Evolutionary conservation across 1,140 invertebrate genomes (phyloP), one percentile per base, ranked within the genome.

Genomic region (Drosophila bifasciata): DNA sequence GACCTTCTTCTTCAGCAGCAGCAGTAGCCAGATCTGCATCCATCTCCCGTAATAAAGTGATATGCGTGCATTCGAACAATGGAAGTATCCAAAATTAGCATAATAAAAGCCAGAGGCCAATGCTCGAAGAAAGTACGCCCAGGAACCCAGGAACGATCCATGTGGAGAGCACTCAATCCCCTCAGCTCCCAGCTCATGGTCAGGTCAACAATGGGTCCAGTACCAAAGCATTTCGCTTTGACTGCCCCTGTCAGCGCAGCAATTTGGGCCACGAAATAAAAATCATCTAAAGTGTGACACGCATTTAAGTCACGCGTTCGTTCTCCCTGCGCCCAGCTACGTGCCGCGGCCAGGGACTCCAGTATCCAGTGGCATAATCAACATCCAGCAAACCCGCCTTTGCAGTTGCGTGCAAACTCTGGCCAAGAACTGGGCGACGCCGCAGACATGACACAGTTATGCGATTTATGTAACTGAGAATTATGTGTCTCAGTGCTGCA

Each of bases 401-500:
- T 1, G 32, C 36, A 50, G 55, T 76, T 77, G 79, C 78, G 67
- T 81, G 71, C 39, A 39, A 46, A 69, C 63, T 56, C 49, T 39
- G 64, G 49, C 62, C 64, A 68, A 55, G 64, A 63, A 68, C 64
- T 44, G 59, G 46, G 62, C 56, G 56, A 58, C 50, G 64, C 43
- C 39, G 36, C 73, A 25, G 70, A 86, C 81, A 81, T 86, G 81
- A 64, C 83, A 86, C 81, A 86, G 81, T 83, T 86, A 88, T 86
- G 83, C 81, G 83, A 83, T 88, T 86, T 86, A 86, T 86, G 81
- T 76, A 78, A 88, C 83, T 73, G 74, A 67, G 75, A 86, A 88
- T 76, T 83, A 81, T 83, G 83, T 83, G 83, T 72, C 83, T 72
- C 83, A 78, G 88, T 76, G 75, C 83, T 50, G 74, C 57, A 64